Base-by-base conservation (phyloP, 2,113 vertebrate genomes). In the Menidia beryllina region DNA sequence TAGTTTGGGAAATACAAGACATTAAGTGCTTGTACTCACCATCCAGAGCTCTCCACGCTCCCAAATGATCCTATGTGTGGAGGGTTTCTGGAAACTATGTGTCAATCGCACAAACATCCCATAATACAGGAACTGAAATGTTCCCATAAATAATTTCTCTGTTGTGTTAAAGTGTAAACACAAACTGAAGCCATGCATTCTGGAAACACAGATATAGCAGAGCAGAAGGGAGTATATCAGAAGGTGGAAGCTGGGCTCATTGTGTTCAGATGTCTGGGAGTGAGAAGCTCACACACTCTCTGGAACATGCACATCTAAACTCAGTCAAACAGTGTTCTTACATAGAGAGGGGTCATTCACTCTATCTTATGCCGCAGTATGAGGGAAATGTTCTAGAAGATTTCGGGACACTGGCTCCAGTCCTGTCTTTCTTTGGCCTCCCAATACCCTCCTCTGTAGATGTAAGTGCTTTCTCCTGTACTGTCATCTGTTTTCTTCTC, bases 381-480 rank as follows among this genome's bases (percentile, higher is more conserved):
- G 14, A 54, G 56, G 19, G 45, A 47, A 26, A 17, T 21, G 21
- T 76, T 78, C 95, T 93, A 98, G 93, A 96, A 98, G 94, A 98
- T 97, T 59, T 94, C 87, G 0, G 96, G 96, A 72, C 95, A 97
- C 23, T 71, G 73, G 13, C 87, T 93, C 97, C 97, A 98, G 91
- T 98, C 95, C 81, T 96, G 95, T 80, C 79, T 93, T 13, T 97
- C 95, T 90, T 98, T 98, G 87, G 95, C 93, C 62, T 98, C 97
- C 97, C 97, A 98, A 92, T 98, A 98, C 65, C 97, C 96, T 0
- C 96, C 97, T 76, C 93, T 96, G 85, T 98, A 98, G 79, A 94
- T 13, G 2, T 92, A 98, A 78, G 91, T 92, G 15, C 86, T 93
- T 82, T 98, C 95, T 58, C 96, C 94, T 0, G 95, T 96, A 34